These are phyloP conservation scores for Nemotelus nigrinus DNA, from an alignment of 2,888 invertebrate genomes.

Conservation along the genomic window DNA sequence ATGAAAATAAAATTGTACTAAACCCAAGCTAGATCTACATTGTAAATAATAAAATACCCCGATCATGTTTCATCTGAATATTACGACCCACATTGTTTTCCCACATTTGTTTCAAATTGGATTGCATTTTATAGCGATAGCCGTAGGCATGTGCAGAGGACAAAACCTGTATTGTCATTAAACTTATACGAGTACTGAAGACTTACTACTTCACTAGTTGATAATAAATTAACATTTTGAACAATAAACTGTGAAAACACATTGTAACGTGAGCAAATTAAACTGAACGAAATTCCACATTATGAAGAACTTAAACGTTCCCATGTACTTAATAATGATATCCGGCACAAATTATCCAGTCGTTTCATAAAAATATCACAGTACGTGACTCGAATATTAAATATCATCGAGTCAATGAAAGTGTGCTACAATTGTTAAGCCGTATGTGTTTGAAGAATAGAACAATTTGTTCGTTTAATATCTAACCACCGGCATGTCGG, in stretches of 20 bases:
- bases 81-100: constrained; percentile 33
- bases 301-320: constrained; percentile 23
- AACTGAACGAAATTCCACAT: constrained; percentile 7
- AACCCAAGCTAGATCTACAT: neutral
- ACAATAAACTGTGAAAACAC: constrained; percentile 23
- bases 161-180: neutral
- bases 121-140: constrained; percentile 5
- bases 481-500: constrained; percentile 9
- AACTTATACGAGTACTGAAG: constrained; percentile 11
- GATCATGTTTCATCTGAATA: neutral
- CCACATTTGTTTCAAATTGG: constrained; percentile 40
- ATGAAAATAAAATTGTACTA: neutral
- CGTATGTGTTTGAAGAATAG: neutral
- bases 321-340: constrained; percentile 35
- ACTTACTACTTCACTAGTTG: neutral
- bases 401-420: constrained; percentile 1
- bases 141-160: constrained; percentile 6
- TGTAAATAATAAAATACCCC: constrained; percentile 25
- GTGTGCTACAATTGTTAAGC: neutral
- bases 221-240: constrained; percentile 43
- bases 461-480: constrained; percentile 10
- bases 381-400: constrained; percentile 28
- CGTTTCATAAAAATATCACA: constrained; percentile 40
- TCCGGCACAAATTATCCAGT: constrained; percentile 22
- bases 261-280: constrained; percentile 1